Conservation (phyloP, 2,888 invertebrate genomes). For the Pseudococcus viburni region DNA sequence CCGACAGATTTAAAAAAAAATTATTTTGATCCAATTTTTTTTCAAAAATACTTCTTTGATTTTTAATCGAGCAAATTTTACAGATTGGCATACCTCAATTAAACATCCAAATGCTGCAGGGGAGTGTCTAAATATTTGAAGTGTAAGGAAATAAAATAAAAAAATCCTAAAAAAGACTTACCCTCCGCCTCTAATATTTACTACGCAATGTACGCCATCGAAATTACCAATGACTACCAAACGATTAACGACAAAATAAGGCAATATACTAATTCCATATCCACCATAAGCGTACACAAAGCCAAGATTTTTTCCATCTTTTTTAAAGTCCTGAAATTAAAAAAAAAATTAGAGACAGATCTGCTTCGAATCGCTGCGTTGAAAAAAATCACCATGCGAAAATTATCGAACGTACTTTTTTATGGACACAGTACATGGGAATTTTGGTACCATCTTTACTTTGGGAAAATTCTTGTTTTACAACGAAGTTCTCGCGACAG, state of each 20-base stretch:
- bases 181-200: conserved; percentile 98
- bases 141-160: background rate
- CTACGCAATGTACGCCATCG: conserved; percentile 89
- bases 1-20: too few relatives aligned
- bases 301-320: conserved; percentile 84
- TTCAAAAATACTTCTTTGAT: too few relatives aligned
- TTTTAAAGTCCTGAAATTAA: conserved; percentile 75
- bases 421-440: background rate
- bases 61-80: too few relatives aligned
- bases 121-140: conserved; percentile 71
- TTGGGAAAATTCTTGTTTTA: background rate
- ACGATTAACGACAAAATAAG: conserved; percentile 89
- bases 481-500: background rate
- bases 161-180: conserved; percentile 72
- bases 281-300: conserved; percentile 98
- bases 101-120: too few relatives aligned
- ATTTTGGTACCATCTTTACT: background rate
- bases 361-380: background rate
- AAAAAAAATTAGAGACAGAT: background rate
- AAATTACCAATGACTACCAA: conserved; percentile 91
- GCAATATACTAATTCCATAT: conserved; percentile 93
- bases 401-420: background rate
- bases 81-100: too few relatives aligned
- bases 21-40: too few relatives aligned
- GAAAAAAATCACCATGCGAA: background rate